phyloP scores from a whole-genome alignment of 2,888 invertebrate species.

The Conchocele bisecta region DNA sequence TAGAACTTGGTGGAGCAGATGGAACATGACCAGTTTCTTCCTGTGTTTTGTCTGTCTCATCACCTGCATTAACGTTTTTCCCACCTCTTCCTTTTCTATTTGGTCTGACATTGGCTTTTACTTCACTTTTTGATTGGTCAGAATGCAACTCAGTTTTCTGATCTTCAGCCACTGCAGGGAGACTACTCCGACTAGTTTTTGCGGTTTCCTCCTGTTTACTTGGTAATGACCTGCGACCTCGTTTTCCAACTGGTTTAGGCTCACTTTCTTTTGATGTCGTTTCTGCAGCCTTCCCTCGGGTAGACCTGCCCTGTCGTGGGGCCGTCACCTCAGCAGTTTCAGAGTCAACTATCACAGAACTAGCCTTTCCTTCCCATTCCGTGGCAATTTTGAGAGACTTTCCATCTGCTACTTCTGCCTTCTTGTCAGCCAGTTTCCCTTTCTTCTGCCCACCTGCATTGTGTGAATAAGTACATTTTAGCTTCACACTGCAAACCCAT shows the following conservation, averaged over 20 bases:
- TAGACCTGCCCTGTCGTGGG: too few relatives aligned
- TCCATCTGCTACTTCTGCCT: too few relatives aligned
- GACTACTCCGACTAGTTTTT: constrained; percentile 14
- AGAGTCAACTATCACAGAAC: too few relatives aligned
- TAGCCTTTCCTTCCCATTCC: too few relatives aligned
- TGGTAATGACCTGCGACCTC: constrained; percentile 27
- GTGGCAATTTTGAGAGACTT: too few relatives aligned
- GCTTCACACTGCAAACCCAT: too few relatives aligned
- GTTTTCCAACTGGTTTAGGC: constrained; percentile 16
- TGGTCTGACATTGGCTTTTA: background rate
- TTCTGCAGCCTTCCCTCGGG: background rate
- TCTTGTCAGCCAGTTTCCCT: too few relatives aligned
- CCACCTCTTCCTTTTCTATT: background rate
- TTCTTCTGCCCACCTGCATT: too few relatives aligned
- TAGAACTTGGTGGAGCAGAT: too few relatives aligned
- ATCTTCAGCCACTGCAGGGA: constrained; percentile 32
- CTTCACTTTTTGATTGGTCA: background rate
- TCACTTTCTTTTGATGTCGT: background rate
- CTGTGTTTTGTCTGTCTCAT: background rate
- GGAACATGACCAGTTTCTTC: background rate
- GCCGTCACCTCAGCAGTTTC: too few relatives aligned
- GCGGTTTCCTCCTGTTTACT: background rate
- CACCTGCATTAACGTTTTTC: background rate
- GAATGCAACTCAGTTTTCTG: background rate
- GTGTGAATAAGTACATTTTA: too few relatives aligned